These are phyloP conservation scores for Falco peregrinus DNA, from an alignment of 2,797 vertebrate species.

Conservation along the genomic window DNA sequence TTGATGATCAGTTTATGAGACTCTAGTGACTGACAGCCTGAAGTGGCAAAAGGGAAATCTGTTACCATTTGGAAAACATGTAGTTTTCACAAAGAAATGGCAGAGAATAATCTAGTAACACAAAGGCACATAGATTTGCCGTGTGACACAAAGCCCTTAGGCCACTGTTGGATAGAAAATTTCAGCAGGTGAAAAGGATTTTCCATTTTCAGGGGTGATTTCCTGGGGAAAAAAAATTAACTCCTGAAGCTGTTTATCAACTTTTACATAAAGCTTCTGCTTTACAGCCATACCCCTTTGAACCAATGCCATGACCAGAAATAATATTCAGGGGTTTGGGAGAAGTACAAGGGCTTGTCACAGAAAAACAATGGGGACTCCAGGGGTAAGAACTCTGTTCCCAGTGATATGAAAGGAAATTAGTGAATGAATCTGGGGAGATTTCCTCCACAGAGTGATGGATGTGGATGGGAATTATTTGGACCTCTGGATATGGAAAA, in stretches of 20 bases:
- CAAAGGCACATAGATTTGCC: background rate
- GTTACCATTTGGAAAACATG: background rate
- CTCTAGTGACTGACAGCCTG: background rate
- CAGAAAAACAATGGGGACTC: background rate
- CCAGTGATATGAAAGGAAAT: background rate
- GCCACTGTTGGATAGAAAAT: background rate
- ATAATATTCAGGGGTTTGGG: background rate
- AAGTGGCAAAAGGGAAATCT: background rate
- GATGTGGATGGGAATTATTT: background rate
- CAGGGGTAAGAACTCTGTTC: background rate
- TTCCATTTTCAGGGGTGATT: background rate
- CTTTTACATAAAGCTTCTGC: background rate
- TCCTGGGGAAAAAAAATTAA: background rate
- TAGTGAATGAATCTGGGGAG: background rate
- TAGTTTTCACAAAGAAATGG: background rate
- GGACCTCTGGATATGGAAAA: background rate
- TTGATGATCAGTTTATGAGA: background rate
- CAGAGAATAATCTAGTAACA: background rate
- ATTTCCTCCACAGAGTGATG: background rate
- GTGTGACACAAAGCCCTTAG: background rate
- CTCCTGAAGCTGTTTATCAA: background rate
- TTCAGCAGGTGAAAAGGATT: background rate
- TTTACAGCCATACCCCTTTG: background rate
- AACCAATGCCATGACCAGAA: background rate
- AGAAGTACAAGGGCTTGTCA: background rate